Evolutionary conservation across 2,113 vertebrate species (phyloP), one percentile per base, ranked within the genome.

Genomic region (Garra rufa): DNA sequence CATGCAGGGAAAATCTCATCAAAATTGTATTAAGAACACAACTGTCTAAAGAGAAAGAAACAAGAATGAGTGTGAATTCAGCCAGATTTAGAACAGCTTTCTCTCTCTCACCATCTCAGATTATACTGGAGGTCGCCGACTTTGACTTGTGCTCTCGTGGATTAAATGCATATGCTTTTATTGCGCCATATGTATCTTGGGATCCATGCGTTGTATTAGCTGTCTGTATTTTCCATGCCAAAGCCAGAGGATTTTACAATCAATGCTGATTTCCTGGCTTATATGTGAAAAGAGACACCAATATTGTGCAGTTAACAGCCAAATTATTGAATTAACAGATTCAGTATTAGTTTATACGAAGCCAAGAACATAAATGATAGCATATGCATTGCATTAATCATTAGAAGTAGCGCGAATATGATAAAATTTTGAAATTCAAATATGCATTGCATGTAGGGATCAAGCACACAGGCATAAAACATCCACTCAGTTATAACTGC

Each of bases 1-100:
- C 81, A 88, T 86, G 80, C 69, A n/a, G 15, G 15, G 76, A 38
- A 92, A 92, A 93, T 94, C 92, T 91, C 86, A 87, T 93, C 88
- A 91, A 87, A 92, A 90, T n/a, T 85, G 87, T 87, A 90, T 88
- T 89, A 90, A 75, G 82, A 85, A 85, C 28, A 38, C 21, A 3
- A 38, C 30, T 61, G 34, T n/a, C 55, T 10, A 79, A 3, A 75
- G 14, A 75, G 4, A 50, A 50, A 15, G 55, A 61, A 79, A 59
- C 11, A 24, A 26, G 73, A 78, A 61, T 44, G 14, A 61, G n/a
- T 41, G n/a, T 41, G 24, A 5, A 71, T 50, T 48, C 71, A 74
- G 69, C 24, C 55, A 78, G 76, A 26, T 78, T 61, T 59, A 59
- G n/a, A 78, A 61, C 76, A 43, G 76, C 57, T 80, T 59, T 61